phyloP scores from a whole-genome alignment of 2,888 invertebrate genomes.

The Cryptophagus acutangulus region DNA sequence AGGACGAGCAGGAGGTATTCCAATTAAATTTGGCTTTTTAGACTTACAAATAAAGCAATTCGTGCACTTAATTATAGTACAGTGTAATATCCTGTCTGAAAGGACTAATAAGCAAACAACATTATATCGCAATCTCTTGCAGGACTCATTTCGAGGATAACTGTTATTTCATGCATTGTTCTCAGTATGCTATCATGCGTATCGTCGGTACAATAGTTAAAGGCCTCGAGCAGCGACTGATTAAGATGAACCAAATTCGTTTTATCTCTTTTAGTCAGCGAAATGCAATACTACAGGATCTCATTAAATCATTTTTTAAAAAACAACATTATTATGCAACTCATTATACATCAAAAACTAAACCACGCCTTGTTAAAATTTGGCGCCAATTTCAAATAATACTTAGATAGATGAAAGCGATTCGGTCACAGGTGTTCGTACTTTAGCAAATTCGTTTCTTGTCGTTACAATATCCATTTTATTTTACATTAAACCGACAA shows the following conservation, averaged over 20 bases:
- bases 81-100: slow-evolving; percentile 20
- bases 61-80: slow-evolving; percentile 20
- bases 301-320: too few species aligned
- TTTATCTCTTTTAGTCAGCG: slow-evolving; percentile 2
- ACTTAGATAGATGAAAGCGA: too few species aligned
- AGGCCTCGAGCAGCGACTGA: slow-evolving; percentile 18
- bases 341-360: too few species aligned
- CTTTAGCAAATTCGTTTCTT: slow-evolving; percentile 37
- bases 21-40: slow-evolving; percentile 8
- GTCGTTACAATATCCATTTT: slow-evolving; percentile 38
- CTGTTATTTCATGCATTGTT: slow-evolving; percentile 40
- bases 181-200: slow-evolving; percentile 25
- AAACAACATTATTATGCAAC: too few species aligned
- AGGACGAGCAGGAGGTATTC: slow-evolving; percentile 3
- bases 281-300: too few species aligned
- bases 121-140: slow-evolving; percentile 33
- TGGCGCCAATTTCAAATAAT: too few species aligned
- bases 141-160: slow-evolving; percentile 34
- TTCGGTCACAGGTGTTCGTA: slow-evolving; percentile 35
- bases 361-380: too few species aligned
- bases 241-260: slow-evolving; percentile 18
- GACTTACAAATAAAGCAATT: slow-evolving; percentile 14
- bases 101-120: slow-evolving; percentile 35
- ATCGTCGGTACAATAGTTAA: slow-evolving; percentile 11
- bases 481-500: slow-evolving; percentile 32